Conservation (phyloP, 2,797 vertebrate species). For the Iguana delicatissima region DNA sequence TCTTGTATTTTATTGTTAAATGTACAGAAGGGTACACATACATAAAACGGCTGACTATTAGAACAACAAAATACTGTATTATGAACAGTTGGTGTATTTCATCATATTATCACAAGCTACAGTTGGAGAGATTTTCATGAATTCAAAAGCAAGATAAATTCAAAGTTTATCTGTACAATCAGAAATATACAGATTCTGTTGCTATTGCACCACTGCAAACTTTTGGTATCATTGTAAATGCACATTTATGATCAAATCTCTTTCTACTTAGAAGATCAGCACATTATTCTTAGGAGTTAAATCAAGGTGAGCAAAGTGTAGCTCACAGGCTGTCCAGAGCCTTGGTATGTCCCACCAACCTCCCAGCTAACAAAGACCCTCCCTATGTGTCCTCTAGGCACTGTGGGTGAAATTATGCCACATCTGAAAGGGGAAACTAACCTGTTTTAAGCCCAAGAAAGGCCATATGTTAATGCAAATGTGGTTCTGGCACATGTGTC, state of each 20-base stretch:
- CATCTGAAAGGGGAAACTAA: too few relatives aligned
- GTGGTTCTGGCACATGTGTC: neutral
- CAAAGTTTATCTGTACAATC: neutral
- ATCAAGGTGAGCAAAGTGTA: neutral
- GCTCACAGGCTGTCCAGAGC: neutral
- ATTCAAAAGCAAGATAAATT: neutral
- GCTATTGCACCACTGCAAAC: neutral
- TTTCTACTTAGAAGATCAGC: neutral
- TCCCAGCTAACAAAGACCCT: too few relatives aligned
- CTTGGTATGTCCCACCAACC: too few relatives aligned
- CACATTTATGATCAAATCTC: neutral
- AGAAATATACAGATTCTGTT: neutral
- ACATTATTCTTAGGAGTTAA: neutral
- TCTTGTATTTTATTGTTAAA: slow-evolving; percentile 28
- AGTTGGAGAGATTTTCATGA: neutral
- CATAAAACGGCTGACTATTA: neutral
- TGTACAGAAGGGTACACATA: slow-evolving; percentile 4
- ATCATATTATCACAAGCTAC: neutral
- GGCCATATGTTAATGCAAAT: too few relatives aligned
- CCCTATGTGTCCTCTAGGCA: too few relatives aligned
- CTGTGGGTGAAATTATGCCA: too few relatives aligned
- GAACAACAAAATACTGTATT: neutral
- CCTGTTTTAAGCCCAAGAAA: too few relatives aligned
- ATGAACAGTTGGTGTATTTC: slow-evolving; percentile 8
- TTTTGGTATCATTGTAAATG: neutral